These are phyloP conservation scores for Vulpes ferrilata DNA, from an alignment of 2,113 vertebrate genomes.

Conservation along the genomic window DNA sequence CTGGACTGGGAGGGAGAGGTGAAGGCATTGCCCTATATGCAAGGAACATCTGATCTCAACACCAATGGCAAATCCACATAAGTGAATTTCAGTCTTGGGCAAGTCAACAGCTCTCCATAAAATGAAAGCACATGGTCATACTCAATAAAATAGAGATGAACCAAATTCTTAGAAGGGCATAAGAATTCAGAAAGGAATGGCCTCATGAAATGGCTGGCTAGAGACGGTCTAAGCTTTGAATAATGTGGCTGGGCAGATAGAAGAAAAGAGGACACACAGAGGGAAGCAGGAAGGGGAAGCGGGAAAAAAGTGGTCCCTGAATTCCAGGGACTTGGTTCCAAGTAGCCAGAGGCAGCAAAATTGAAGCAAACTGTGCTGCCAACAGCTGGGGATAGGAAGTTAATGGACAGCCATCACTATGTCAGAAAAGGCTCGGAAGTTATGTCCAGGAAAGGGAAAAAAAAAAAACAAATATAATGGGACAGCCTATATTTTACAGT, in stretches of 20 bases:
- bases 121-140: neutral
- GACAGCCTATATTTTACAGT: neutral
- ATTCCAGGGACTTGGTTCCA: conserved; percentile 38
- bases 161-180: neutral
- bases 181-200: neutral
- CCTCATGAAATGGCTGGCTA: neutral
- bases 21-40: neutral
- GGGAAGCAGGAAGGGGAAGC: neutral
- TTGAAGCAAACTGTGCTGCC: conserved; percentile 61
- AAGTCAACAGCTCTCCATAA: neutral
- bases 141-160: neutral
- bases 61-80: neutral
- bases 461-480: neutral
- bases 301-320: neutral
- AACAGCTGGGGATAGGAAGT: conserved; percentile 64
- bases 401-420: neutral
- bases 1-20: neutral
- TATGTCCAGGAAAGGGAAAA: conserved; percentile 23
- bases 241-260: neutral
- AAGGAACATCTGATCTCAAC: neutral
- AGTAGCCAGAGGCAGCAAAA: conserved; percentile 46
- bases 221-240: neutral
- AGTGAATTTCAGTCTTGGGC: neutral
- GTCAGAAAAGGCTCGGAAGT: conserved; percentile 37
- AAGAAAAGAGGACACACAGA: neutral